Evolutionary conservation across 2,888 invertebrate genomes (phyloP).

Genomic region (Heliconius hortense): DNA sequence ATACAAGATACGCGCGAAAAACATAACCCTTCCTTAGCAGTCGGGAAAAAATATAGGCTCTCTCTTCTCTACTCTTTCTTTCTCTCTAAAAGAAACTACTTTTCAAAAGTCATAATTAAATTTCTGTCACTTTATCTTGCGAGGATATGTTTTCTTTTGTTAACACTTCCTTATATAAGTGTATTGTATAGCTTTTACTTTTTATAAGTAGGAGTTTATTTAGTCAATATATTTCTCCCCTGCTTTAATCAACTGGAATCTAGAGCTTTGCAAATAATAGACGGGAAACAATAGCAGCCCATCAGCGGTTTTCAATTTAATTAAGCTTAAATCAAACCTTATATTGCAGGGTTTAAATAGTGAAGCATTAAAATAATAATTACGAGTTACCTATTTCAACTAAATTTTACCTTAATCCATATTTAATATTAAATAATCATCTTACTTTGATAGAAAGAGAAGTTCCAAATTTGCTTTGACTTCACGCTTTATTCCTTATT

Average conservation of each 20-base stretch:
- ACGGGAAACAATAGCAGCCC: not conserved
- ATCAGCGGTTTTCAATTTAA: not conserved
- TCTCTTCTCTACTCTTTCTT: no score
- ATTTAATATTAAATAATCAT: not conserved
- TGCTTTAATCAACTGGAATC: not conserved
- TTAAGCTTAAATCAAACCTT: constrained; percentile 7
- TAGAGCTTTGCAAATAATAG: not conserved
- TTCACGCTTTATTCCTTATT: no score
- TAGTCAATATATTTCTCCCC: not conserved
- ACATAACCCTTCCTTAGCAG: no score
- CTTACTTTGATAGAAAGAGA: not conserved
- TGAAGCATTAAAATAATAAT: not conserved
- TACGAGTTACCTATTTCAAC: not conserved
- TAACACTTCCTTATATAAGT: not conserved
- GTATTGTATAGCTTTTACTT: not conserved
- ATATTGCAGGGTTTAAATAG: not conserved
- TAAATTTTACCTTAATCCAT: not conserved
- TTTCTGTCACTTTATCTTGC: not conserved
- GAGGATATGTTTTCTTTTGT: not conserved
- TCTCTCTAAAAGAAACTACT: not conserved
- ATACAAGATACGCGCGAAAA: no score
- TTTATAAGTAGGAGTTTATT: not conserved
- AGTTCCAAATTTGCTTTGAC: no score
- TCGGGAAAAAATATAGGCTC: no score
- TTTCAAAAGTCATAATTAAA: not conserved